Evolutionary conservation across 1,140 invertebrate species (phyloP), one percentile per base, ranked within the genome.

Genomic region (Glossosoma conforme): DNA sequence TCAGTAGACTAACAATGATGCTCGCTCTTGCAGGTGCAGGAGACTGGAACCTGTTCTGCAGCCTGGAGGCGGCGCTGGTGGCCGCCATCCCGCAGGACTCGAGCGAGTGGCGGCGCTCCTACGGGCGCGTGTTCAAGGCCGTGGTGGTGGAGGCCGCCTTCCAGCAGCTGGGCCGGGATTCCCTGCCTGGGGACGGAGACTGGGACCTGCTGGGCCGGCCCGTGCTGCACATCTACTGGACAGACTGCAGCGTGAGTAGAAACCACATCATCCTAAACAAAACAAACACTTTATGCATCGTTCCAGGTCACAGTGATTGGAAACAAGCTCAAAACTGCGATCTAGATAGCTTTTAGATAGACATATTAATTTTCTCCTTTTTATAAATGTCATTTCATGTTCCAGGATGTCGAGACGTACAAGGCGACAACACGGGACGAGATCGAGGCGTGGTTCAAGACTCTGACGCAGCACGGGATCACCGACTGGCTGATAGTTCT

Each of bases 161-260:
- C 72, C 78, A 91, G 25, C 86, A 87, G 44, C 94, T 91, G 70
- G 81, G 80, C 54, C 77, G 79, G 49, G 78, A 82, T 59, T 77
- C 84, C 53, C 64, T 89, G 18, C 81, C 85, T 13, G 69, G 77
- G 38, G 86, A 89, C 55, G 81, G 83, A 58, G 77, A 83, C 59
- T 84, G 81, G 72, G 84, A 86, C 62, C 76, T 96, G 18, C 76
- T 93, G 36, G 85, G 89, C 54, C 84, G 89, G 56, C 90, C 92
- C 17, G 86, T 96, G 64, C 86, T 98, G 63, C 92, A 98, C 69
- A 92, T 92, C 43, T 98, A 87, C 72, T 95, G 93, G 85, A 94
- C 87, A 32, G 93, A 96, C 70, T 96, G 93, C 75, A 80, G 82
- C 58, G 90, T 93, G 78, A 80, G 80, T 73, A 60, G n/a, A n/a